Evolutionary conservation across 2,888 invertebrate species (phyloP), one percentile per base, ranked within the genome.

Genomic region (Brachyopa scutellaris): DNA sequence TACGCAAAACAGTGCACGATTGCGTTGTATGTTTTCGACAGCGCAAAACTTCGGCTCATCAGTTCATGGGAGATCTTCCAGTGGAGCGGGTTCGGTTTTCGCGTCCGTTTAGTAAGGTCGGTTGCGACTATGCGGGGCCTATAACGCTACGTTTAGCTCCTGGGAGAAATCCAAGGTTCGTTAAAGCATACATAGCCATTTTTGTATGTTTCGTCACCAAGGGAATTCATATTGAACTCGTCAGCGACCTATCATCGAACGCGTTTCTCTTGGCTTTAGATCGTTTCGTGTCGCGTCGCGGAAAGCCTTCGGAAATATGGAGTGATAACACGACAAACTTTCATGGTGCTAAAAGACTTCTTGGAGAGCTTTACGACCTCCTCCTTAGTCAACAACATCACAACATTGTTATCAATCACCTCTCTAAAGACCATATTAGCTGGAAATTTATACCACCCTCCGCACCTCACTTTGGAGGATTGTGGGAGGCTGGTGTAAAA

Each of bases 401-500:
- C 15, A 17, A 7, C 19, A 49, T 29, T 5, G 29, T 29, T 13
- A n/a, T 6, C 29, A 13, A 29, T 23, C 49, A 36, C 7, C 53
- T 55, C 4, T 36, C 53, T 2, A 59, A 29, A 6, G 47, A 45
- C 23, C 29, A 59, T 2, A 59, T 40, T 6, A 4, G 33, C 2
- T 62, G 47, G 36, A 31, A 11, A 2, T 62, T 62, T 13, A 61
- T 61, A 3, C 45, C 61, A n/a, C 45, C 61, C 8, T 36, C 29
- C 1, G 36, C 36, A 21, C 36, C 38, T 19, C 38, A 38, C 8
- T 57, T 57, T 38, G 42, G 61, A 7, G 36, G 61, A 2, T 33
- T 70, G 17, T 70, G 53, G 70, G 78, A 55, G 74, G 70, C 26
- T 36, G 47, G 40, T 2, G 26, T 66, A 3, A 66, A 66, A 21